phyloP scores from a whole-genome alignment of 2,888 invertebrate species.

The Eristalinus sepulchralis region DNA sequence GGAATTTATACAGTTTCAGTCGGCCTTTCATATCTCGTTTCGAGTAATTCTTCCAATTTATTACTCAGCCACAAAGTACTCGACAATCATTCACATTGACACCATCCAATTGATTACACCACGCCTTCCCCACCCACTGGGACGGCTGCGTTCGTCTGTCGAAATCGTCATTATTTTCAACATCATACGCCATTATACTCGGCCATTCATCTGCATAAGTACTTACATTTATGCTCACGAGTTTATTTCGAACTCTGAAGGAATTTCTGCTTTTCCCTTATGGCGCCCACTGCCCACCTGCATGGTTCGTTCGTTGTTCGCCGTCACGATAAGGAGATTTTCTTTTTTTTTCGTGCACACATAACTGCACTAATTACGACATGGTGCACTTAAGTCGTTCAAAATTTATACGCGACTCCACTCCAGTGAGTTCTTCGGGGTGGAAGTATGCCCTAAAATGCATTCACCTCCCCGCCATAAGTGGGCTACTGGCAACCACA shows the following conservation, averaged over 20 bases:
- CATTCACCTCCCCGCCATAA: constrained; percentile 47
- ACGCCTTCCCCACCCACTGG: not conserved
- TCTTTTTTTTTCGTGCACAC: constrained; percentile 3
- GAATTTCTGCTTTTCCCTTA: constrained; percentile 16
- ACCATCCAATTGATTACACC: not conserved
- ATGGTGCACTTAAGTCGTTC: constrained; percentile 60
- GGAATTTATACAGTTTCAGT: not conserved
- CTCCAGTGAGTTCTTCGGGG: constrained; percentile 18
- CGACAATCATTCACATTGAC: not conserved
- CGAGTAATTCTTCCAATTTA: not conserved
- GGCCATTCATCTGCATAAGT: constrained; percentile 55
- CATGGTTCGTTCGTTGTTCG: constrained; percentile 3
- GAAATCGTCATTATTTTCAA: constrained; percentile 55
- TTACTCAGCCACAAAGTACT: not conserved
- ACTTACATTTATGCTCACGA: not conserved
- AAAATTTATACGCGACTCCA: constrained; percentile 57
- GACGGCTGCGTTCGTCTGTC: constrained; percentile 9
- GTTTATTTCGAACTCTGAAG: constrained; percentile 39
- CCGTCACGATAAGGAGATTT: not conserved
- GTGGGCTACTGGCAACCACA: constrained; percentile 20
- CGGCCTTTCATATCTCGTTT: not conserved
- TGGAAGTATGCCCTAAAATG: constrained; percentile 24
- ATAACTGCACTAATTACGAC: constrained; percentile 66
- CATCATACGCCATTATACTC: constrained; percentile 43
- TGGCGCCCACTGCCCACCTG: constrained; percentile 38